Percentiles rank a stretch among this genome's conserved stretches.
These are phyloP conservation scores for Scaptomyza cyrtandrae DNA, from an alignment of 2,888 invertebrate genomes.

Conservation along the genomic window DNA sequence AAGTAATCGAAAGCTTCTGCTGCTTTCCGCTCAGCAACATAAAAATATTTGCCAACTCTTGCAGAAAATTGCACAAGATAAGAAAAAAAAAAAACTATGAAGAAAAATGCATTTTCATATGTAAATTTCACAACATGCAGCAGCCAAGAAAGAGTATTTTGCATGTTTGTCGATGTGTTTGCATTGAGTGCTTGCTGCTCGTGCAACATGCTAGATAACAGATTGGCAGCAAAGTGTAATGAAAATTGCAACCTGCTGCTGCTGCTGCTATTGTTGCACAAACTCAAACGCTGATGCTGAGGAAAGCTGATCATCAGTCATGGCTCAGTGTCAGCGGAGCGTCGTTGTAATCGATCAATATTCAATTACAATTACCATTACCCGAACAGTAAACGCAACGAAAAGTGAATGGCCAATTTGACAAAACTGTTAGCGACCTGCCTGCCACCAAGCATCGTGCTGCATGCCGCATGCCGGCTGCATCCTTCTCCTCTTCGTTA, in stretches of 20 bases:
- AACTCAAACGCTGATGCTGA: constrained; percentile 7
- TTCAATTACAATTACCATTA: constrained; percentile 67
- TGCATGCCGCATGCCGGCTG: constrained; percentile 9
- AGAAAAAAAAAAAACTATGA: not conserved
- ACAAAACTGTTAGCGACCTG: constrained; percentile 49
- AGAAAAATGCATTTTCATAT: constrained; percentile 56
- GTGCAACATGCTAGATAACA: constrained; percentile 24
- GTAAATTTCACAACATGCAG: constrained; percentile 48
- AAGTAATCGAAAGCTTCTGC: not conserved
- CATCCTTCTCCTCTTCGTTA: constrained; percentile 4
- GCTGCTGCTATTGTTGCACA: constrained; percentile 16
- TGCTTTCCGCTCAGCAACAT: constrained; percentile 44
- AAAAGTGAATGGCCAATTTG: constrained; percentile 38
- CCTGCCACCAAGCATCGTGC: constrained; percentile 19
- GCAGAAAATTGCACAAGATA: constrained; percentile 43
- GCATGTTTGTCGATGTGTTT: constrained; percentile 11
- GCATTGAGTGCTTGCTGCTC: constrained; percentile 43
- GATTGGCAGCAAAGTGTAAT: constrained; percentile 34
- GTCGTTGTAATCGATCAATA: constrained; percentile 64
- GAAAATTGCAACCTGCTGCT: constrained; percentile 39
- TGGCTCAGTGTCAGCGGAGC: constrained; percentile 54
- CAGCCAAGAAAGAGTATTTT: constrained; percentile 12
- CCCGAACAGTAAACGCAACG: constrained; percentile 25
- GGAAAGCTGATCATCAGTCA: constrained; percentile 57
- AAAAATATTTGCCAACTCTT: constrained; percentile 63